Evolutionary conservation across 2,888 invertebrate species (phyloP).

Genomic region (Liodrosophila aerea): DNA sequence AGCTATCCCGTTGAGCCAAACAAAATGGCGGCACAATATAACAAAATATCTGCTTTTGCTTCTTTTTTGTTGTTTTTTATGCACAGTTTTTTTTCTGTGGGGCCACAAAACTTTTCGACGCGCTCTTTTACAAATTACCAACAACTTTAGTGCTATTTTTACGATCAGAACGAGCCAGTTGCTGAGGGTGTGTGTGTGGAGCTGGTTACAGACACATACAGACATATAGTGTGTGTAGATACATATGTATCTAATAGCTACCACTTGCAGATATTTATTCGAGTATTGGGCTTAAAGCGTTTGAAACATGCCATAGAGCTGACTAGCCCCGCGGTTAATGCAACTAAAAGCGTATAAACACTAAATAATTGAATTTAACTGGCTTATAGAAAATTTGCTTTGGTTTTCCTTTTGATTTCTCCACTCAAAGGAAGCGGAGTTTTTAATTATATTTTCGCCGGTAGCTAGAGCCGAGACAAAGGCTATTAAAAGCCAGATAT

Average conservation of each 20-base stretch:
- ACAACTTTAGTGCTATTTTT: conserved; percentile 68
- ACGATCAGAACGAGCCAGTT: conserved; percentile 54
- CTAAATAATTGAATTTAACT: conserved; percentile 62
- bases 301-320: conserved; percentile 36
- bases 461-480: conserved; percentile 47
- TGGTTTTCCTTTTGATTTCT: conserved; percentile 10
- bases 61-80: conserved; percentile 31
- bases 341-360: conserved; percentile 27
- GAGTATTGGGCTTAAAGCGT: conserved; percentile 22
- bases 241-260: conserved; percentile 1
- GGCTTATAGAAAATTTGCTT: conserved; percentile 15
- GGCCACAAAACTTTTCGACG: conserved; percentile 79
- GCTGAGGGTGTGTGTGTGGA: conserved; percentile 35
- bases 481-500: conserved; percentile 61
- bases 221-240: conserved; percentile 8
- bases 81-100: conserved; percentile 41
- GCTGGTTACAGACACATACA: background rate
- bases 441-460: conserved; percentile 63
- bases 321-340: conserved; percentile 34
- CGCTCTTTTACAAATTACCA: conserved; percentile 81
- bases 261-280: conserved; percentile 4
- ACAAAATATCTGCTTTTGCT: conserved; percentile 51
- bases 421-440: conserved; percentile 2
- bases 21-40: conserved; percentile 70
- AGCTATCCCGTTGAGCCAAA: conserved; percentile 38